Evolutionary conservation across 2,113 vertebrate species (phyloP), one percentile per base, ranked within the genome.

Genomic region (Connochaetes taurinus): DNA sequence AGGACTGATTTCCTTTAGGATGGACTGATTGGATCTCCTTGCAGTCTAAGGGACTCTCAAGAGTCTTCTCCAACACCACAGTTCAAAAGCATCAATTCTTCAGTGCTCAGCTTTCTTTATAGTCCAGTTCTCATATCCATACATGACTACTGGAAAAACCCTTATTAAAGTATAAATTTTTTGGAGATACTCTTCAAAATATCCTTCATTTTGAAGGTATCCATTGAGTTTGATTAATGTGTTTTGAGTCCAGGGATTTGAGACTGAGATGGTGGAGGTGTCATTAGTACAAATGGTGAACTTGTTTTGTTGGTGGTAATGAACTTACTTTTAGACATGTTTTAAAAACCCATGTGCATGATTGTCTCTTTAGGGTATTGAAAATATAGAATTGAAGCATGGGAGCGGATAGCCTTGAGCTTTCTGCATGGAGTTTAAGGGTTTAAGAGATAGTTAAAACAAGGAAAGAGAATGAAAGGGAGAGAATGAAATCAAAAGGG

Each of bases 211-310:
- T 93, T 67, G 58, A 97, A 93, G 47, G 7, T 53, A 81, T 23
- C n/a, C 62, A 45, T 11, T 86, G 60, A 92, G 55, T 78, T 55
- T 95, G 76, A 57, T 84, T 21, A 82, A 71, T 95, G 1, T 7
- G 21, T 91, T 95, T 94, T 96, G 64, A 85, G 21, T 87, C 8
- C 25, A 36, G 84, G 64, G 17, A 71, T 96, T 96, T 97, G 81
- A 94, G 58, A 29, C 36, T 80, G 25, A 93, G 52, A 85, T 52
- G n/a, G 25, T 85, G 29, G 31, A 43, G 9, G 19, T 88, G 23
- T 21, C 50, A 29, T 12, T 87, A n/a, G 5, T 93, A 33, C 82
- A 88, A 47, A 29, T 71, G 83, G 33, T 91, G 31, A 86, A 40
- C 36, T 90, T 6, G 76, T 82, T 83, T 53, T 95, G 86, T 60